A percentile compares a stretch with the other conserved stretches of the same genome.
Evolutionary conservation across 2,113 vertebrate species (phyloP).

Genomic region (Pitta sordida): DNA sequence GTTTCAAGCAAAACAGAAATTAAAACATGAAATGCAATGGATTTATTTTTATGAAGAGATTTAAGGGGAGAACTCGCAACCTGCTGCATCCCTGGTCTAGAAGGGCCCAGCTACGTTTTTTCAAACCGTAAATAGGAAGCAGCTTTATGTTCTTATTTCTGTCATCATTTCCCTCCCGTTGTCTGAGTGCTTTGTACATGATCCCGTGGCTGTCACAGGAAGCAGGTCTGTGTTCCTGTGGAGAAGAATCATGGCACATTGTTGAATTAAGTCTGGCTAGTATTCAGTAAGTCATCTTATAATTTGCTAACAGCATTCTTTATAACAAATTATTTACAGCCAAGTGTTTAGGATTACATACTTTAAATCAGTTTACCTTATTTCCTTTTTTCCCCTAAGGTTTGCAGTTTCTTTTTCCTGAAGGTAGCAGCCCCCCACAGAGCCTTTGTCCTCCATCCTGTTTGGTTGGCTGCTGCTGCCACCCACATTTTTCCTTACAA

Average conservation of each 20-base stretch:
- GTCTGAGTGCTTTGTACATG: neutral
- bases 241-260: fast-evolving
- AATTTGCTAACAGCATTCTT: neutral
- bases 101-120: neutral
- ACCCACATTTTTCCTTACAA: too few species aligned
- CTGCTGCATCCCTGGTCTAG: neutral
- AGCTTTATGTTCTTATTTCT: neutral
- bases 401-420: neutral
- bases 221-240: neutral
- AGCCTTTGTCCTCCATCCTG: neutral
- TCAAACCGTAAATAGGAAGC: neutral
- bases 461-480: neutral
- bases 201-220: neutral
- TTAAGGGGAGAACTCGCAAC: neutral
- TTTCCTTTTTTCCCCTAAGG: neutral
- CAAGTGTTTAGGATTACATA: neutral
- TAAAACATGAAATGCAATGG: neutral
- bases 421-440: neutral
- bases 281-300: neutral
- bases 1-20: neutral
- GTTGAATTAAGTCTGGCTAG: neutral
- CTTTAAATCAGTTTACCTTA: neutral
- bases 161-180: fast-evolving
- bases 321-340: neutral
- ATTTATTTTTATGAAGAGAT: neutral